Conservation (phyloP, 2,888 invertebrate genomes). For the Andricus quercusramuli region DNA sequence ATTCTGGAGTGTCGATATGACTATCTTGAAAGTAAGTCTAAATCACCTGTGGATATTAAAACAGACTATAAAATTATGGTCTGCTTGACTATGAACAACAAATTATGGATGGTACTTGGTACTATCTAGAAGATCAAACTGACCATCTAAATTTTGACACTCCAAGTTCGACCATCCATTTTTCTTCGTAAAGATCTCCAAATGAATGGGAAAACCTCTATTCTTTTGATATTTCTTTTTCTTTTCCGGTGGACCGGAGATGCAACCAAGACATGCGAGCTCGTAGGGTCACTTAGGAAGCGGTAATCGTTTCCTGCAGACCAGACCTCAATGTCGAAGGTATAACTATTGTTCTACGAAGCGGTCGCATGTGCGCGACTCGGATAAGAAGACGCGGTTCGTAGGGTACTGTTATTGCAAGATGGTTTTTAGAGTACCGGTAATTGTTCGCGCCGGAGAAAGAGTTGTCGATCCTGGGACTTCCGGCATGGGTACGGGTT, state of each 20-base stretch:
- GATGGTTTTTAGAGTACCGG: conserved; percentile 56
- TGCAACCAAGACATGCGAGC: conserved; percentile 53
- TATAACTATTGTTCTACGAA: conserved; percentile 57
- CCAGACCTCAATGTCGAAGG: conserved; percentile 42
- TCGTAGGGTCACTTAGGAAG: conserved; percentile 54
- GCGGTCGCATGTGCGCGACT: conserved; percentile 54
- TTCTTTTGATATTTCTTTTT: conserved; percentile 8
- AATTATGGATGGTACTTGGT: too few relatives aligned
- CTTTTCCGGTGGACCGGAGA: conserved; percentile 35
- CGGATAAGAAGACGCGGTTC: conserved; percentile 46
- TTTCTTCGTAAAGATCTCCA: neutral
- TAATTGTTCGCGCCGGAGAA: conserved; percentile 54
- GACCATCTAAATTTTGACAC: too few relatives aligned
- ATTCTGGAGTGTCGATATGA: too few relatives aligned
- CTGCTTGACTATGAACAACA: too few relatives aligned
- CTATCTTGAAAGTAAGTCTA: too few relatives aligned
- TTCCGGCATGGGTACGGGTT: conserved; percentile 47
- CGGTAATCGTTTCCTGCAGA: conserved; percentile 51
- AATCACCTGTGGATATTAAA: too few relatives aligned
- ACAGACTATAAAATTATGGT: too few relatives aligned
- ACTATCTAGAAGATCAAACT: too few relatives aligned
- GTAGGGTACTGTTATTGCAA: conserved; percentile 53
- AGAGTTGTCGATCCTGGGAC: conserved; percentile 54
- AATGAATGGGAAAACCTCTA: neutral
- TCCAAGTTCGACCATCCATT: too few relatives aligned